A percentile compares a stretch with the other conserved stretches of the same genome.
Conservation (phyloP, 2,797 vertebrate species). For the Cyprinodon diabolis region DNA sequence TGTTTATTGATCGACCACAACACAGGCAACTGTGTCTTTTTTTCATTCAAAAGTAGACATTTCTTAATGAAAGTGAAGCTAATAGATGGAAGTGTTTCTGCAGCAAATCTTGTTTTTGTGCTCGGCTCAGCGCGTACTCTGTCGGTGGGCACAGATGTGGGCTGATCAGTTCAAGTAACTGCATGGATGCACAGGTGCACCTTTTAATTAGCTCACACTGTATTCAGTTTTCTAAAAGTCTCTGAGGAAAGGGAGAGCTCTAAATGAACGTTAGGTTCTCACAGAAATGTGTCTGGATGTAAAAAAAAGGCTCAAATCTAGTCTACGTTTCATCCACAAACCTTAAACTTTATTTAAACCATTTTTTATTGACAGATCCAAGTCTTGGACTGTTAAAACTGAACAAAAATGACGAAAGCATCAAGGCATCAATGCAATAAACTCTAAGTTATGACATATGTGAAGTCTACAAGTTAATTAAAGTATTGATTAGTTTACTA, state of each 20-base stretch:
- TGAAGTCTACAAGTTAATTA: not conserved
- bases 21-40: slow-evolving; percentile 14
- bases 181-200: not conserved
- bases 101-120: not conserved
- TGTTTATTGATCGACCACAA: slow-evolving; percentile 37
- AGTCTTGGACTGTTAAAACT: not conserved
- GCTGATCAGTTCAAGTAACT: not conserved
- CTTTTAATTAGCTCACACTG: not conserved
- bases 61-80: not conserved
- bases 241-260: not conserved
- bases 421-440: not conserved
- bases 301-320: not conserved
- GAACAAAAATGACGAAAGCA: not conserved
- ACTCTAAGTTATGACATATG: not conserved
- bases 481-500: not conserved
- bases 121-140: not conserved
- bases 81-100: not conserved
- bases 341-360: not conserved
- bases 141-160: not conserved
- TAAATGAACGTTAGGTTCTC: not conserved
- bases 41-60: not conserved
- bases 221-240: not conserved
- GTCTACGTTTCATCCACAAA: not conserved
- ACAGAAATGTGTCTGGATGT: not conserved
- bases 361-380: too few species aligned